Conservation (phyloP, 2,888 invertebrate genomes). For the Erannis defoliaria region DNA sequence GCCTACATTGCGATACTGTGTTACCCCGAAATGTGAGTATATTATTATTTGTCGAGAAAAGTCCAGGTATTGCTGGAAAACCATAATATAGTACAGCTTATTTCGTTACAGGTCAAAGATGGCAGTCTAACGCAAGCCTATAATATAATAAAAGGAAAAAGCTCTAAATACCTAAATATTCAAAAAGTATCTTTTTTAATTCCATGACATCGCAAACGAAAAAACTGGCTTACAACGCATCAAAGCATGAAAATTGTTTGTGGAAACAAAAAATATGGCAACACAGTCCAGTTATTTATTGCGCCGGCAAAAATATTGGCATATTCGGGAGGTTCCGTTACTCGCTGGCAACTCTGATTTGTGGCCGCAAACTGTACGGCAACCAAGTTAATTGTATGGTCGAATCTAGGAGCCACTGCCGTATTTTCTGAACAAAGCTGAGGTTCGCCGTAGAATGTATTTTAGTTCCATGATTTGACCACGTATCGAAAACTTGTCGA, state of each 20-base stretch:
- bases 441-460: too few species aligned
- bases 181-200: too few species aligned
- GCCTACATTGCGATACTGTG: too few species aligned
- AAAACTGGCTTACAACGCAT: constrained; percentile 36
- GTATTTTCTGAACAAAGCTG: background rate
- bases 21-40: too few species aligned
- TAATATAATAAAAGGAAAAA: too few species aligned
- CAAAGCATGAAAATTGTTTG: constrained; percentile 52
- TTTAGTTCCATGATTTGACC: background rate
- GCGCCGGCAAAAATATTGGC: constrained; percentile 52
- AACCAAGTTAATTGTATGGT: background rate
- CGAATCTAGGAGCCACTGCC: background rate
- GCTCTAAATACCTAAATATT: too few species aligned
- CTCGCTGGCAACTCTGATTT: constrained; percentile 55
- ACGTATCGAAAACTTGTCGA: background rate
- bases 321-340: constrained; percentile 51
- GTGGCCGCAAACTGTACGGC: constrained; percentile 29
- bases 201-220: constrained; percentile 6
- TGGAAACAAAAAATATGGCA: constrained; percentile 48
- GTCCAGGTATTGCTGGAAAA: too few species aligned
- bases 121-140: too few species aligned
- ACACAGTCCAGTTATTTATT: constrained; percentile 50
- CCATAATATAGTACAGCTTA: too few species aligned
- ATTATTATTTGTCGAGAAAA: too few species aligned
- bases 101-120: too few species aligned